phyloP scores from a whole-genome alignment of 1,140 invertebrate species.

The Planococcus citri region DNA sequence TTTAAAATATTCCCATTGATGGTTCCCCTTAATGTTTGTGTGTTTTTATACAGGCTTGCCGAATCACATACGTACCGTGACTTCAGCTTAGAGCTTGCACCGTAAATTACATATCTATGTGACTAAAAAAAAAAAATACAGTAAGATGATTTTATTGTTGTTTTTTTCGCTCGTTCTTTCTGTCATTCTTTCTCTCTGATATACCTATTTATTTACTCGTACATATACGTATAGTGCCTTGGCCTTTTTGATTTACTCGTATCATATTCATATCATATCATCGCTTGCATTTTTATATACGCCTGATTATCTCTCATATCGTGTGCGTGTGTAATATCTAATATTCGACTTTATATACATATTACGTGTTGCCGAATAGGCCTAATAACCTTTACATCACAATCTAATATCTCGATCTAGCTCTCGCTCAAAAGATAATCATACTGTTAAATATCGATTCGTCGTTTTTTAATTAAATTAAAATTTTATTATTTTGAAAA shows the following conservation, averaged over 20 bases:
- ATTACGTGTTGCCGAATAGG: too few species aligned
- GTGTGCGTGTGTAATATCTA: too few species aligned
- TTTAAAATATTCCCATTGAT: too few species aligned
- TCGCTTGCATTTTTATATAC: too few species aligned
- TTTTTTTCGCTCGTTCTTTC: slow-evolving; percentile 17
- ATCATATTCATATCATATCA: too few species aligned
- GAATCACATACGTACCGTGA: slow-evolving; percentile 31
- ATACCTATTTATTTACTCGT: slow-evolving; percentile 11
- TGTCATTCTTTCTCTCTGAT: slow-evolving; percentile 17
- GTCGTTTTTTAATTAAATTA: neutral
- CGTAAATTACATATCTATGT: neutral
- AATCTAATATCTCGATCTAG: too few species aligned
- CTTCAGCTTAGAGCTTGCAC: slow-evolving; percentile 30
- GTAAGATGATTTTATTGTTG: slow-evolving; percentile 17
- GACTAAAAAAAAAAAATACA: slow-evolving; percentile 2
- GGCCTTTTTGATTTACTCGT: too few species aligned
- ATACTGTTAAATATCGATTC: neutral
- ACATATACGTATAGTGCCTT: neutral
- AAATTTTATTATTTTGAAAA: neutral
- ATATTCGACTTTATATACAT: too few species aligned
- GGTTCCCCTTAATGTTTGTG: slow-evolving; percentile 16
- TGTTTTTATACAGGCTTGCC: slow-evolving; percentile 30
- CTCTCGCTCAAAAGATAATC: too few species aligned
- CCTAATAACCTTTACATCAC: too few species aligned
- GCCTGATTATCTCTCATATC: too few species aligned